phyloP scores from a whole-genome alignment of 2,113 vertebrate species.

The Tachysurus vachellii region DNA sequence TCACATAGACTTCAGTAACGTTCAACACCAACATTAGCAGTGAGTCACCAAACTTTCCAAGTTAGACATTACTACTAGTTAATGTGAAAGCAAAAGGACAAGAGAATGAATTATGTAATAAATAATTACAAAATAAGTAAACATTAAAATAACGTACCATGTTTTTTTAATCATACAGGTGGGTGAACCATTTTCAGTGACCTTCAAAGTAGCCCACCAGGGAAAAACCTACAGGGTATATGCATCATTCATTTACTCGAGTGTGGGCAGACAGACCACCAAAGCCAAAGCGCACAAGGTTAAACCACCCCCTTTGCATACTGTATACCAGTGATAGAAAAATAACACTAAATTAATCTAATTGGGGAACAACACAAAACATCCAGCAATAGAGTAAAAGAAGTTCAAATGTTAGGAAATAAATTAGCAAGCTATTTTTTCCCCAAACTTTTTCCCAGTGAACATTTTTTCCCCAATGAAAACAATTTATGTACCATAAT shows the following conservation, averaged over 20 bases:
- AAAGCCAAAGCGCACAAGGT: constrained; percentile 35
- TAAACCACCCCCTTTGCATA: constrained; percentile 14
- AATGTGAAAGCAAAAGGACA: constrained; percentile 23
- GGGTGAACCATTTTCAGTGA: constrained; percentile 48
- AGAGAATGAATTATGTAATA: not conserved
- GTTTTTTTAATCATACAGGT: constrained; percentile 41
- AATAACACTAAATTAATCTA: not conserved
- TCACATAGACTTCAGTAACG: not conserved
- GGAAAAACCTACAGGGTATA: constrained; percentile 47
- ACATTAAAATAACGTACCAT: not conserved
- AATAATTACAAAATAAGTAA: not conserved
- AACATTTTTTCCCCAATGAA: not conserved
- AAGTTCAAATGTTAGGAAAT: not conserved
- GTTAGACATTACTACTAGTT: not conserved
- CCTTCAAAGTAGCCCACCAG: constrained; percentile 50
- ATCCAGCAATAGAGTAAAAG: not conserved
- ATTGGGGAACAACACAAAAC: not conserved
- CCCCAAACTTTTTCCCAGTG: not conserved
- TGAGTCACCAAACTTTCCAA: constrained; percentile 50
- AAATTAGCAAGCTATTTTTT: not conserved
- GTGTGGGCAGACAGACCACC: constrained; percentile 52
- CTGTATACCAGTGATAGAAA: not conserved
- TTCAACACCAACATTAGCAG: not conserved
- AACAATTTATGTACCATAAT: not conserved
- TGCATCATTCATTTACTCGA: constrained; percentile 49